Conservation (phyloP, 2,113 vertebrate species). For the Percopsis transmontana region DNA sequence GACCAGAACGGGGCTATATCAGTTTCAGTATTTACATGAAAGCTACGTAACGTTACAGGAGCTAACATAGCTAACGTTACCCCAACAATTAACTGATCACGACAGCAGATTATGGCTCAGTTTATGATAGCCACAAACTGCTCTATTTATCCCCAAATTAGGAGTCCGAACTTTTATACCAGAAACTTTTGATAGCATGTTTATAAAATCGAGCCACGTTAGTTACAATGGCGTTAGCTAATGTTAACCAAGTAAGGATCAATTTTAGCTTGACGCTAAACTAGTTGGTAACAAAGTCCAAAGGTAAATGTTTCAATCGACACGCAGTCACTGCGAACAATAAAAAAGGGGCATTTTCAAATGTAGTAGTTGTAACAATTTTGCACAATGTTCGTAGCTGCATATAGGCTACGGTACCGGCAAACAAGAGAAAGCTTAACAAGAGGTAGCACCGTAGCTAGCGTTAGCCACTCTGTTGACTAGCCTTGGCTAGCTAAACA, state of each 20-base stretch:
- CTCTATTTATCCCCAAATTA: not conserved
- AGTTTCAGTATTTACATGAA: too few relatives aligned
- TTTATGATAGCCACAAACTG: not conserved
- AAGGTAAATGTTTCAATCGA: not conserved
- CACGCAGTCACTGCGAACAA: not conserved
- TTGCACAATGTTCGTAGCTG: too few relatives aligned
- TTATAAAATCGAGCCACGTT: too few relatives aligned
- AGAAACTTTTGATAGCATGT: too few relatives aligned
- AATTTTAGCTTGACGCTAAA: not conserved
- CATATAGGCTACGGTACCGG: too few relatives aligned
- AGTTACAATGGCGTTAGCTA: not conserved
- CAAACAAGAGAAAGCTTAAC: too few relatives aligned
- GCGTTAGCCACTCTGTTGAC: conserved; percentile 11
- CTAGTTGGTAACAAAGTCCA: not conserved
- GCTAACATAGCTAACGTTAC: not conserved
- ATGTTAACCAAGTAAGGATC: not conserved
- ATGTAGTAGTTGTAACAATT: too few relatives aligned
- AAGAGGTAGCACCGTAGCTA: not conserved
- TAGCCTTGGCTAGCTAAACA: conserved; percentile 65
- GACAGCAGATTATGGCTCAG: not conserved
- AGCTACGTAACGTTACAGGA: too few relatives aligned
- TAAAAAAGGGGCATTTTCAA: too few relatives aligned
- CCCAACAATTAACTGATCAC: too few relatives aligned
- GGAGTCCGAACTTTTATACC: too few relatives aligned
- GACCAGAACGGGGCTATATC: too few relatives aligned